These are phyloP conservation scores for Amiota communis DNA, from an alignment of 2,888 invertebrate genomes.

Conservation along the genomic window DNA sequence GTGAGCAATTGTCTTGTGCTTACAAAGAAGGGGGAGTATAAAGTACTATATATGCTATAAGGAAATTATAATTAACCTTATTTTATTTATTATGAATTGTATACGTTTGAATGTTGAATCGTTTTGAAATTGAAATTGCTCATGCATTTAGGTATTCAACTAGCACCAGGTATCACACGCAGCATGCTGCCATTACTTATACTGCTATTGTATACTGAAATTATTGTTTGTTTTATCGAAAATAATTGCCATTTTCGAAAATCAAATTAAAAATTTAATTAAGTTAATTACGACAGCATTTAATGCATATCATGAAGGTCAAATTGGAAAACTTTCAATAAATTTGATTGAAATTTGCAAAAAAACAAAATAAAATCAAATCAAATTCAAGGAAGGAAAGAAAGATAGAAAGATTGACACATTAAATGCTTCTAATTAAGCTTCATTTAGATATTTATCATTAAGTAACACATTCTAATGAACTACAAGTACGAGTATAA, in stretches of 20 bases:
- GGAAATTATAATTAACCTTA: no score
- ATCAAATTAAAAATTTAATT: constrained; percentile 11
- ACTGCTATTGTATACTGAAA: no score
- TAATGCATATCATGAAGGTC: no score
- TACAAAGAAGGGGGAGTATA: neutral
- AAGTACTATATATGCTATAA: no score
- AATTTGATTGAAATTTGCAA: constrained; percentile 63
- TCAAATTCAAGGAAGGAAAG: constrained; percentile 1
- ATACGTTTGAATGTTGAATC: no score
- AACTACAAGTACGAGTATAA: neutral
- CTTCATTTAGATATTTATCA: constrained; percentile 45
- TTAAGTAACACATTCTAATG: neutral
- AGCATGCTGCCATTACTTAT: no score
- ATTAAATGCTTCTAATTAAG: constrained; percentile 64
- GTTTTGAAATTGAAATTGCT: no score
- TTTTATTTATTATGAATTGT: no score
- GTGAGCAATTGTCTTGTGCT: constrained; percentile 47
- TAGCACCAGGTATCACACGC: no score
- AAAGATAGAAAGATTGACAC: constrained; percentile 53
- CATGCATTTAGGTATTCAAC: no score
- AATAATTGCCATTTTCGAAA: neutral
- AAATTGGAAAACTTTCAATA: constrained; percentile 34
- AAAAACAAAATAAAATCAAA: constrained; percentile 9
- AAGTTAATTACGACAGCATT: no score
- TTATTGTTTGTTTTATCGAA: constrained; percentile 28